phyloP scores from a whole-genome alignment of 2,888 invertebrate genomes.

The Electrophaes corylata region DNA sequence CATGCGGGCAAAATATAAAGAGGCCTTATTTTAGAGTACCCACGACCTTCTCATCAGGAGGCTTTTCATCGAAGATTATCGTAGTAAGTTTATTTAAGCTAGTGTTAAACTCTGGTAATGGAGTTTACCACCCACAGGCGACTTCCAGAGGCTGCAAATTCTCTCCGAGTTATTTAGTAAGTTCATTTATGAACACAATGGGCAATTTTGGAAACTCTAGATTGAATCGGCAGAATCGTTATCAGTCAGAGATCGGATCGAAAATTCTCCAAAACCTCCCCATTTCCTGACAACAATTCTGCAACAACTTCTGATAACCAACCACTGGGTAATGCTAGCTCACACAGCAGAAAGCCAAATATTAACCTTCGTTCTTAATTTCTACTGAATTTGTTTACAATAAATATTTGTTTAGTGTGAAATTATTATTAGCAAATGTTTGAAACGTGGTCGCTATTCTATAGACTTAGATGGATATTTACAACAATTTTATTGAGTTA shows the following conservation, averaged over 20 bases:
- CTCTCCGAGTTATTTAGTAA: neutral
- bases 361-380: neutral
- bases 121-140: neutral
- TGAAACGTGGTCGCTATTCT: neutral
- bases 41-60: no score
- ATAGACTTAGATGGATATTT: neutral
- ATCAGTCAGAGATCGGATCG: neutral
- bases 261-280: neutral
- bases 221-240: neutral
- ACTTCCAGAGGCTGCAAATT: neutral
- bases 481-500: neutral
- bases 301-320: neutral
- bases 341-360: conserved; percentile 11
- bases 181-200: neutral
- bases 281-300: no score
- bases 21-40: no score
- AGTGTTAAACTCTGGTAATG: neutral
- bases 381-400: neutral
- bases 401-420: neutral
- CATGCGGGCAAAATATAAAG: no score
- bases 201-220: neutral
- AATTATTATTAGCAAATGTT: neutral
- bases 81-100: no score
- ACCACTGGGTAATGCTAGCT: conserved; percentile 1
- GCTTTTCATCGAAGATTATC: neutral